phyloP scores from a whole-genome alignment of 2,113 vertebrate genomes.

The Pyxicephalus adspersus region DNA sequence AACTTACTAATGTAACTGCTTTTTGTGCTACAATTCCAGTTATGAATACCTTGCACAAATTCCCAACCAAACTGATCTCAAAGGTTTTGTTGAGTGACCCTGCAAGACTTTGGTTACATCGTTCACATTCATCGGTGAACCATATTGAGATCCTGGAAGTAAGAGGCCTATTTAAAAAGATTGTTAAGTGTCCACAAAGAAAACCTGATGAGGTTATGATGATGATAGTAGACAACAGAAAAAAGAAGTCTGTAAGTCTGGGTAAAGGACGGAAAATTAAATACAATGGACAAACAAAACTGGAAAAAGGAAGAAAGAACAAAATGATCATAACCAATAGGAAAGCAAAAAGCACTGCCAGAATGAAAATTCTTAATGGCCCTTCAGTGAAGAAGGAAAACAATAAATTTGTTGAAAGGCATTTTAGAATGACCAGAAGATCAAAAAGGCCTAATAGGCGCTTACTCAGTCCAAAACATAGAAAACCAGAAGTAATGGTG shows the following conservation, averaged over 20 bases:
- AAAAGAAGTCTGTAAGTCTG: neutral
- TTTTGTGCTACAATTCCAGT: neutral
- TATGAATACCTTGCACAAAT: neutral
- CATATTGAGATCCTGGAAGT: conserved; percentile 26
- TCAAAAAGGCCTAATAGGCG: neutral
- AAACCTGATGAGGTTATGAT: neutral
- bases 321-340: neutral
- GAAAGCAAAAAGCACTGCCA: neutral
- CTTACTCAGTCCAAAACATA: neutral
- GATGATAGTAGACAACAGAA: neutral
- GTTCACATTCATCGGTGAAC: neutral
- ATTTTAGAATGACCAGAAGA: neutral
- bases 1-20: too few species aligned
- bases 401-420: neutral
- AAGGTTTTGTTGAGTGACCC: too few species aligned
- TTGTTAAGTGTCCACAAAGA: neutral
- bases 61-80: too few species aligned
- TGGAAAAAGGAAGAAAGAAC: neutral
- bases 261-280: neutral
- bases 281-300: too few species aligned
- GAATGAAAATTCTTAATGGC: neutral
- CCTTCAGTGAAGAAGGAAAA: neutral
- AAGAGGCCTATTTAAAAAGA: conserved; percentile 3
- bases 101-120: neutral
- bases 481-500: neutral